These are phyloP conservation scores for Synergus gifuensis DNA, from an alignment of 2,888 invertebrate species.

Conservation along the genomic window DNA sequence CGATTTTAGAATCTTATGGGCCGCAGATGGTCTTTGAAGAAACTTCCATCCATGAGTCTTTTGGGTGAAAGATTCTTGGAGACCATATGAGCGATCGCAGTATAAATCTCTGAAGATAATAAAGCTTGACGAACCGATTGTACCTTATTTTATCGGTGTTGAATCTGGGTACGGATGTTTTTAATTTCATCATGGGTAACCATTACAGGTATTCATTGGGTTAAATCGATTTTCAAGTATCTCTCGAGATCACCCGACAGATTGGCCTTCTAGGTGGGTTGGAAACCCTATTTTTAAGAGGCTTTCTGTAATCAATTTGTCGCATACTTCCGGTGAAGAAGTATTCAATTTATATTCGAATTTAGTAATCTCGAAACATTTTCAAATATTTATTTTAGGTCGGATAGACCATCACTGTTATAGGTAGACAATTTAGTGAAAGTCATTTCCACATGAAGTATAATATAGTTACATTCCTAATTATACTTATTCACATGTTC, in stretches of 20 bases:
- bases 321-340: neutral
- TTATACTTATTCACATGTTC: neutral
- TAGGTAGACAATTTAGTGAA: neutral
- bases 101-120: slow-evolving; percentile 30
- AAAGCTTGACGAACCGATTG: slow-evolving; percentile 37
- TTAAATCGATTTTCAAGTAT: slow-evolving; percentile 13
- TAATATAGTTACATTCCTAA: neutral
- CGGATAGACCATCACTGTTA: neutral
- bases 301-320: slow-evolving; percentile 6
- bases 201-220: slow-evolving; percentile 20
- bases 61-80: neutral
- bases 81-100: slow-evolving; percentile 16
- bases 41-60: neutral
- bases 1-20: slow-evolving; percentile 25
- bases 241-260: slow-evolving; percentile 4
- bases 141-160: slow-evolving; percentile 33
- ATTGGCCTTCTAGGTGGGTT: neutral
- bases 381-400: neutral
- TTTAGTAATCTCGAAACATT: neutral
- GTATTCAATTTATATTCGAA: slow-evolving; percentile 1
- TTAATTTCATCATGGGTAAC: slow-evolving; percentile 28
- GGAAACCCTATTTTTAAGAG: neutral
- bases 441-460: slow-evolving; percentile 3
- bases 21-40: slow-evolving; percentile 40
- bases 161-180: slow-evolving; percentile 39